Conservation (phyloP, 2,113 vertebrate genomes). For the Festucalex cinctus region DNA sequence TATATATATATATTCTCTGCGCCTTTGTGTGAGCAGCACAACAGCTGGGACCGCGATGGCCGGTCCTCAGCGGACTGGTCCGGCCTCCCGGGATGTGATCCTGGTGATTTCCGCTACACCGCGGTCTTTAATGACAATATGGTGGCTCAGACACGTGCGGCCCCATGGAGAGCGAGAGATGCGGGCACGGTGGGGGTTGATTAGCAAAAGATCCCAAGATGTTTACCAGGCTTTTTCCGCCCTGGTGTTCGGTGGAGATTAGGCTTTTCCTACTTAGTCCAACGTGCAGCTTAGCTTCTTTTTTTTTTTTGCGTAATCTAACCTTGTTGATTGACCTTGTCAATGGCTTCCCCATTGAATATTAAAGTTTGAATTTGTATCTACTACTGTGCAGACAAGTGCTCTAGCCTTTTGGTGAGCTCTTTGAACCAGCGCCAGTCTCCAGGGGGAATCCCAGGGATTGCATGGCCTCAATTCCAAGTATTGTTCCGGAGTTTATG, state of each 20-base stretch:
- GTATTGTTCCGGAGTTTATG: slow-evolving; percentile 35
- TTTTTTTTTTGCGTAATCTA: slow-evolving; percentile 1
- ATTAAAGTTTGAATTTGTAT: neutral
- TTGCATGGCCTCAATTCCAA: slow-evolving; percentile 28
- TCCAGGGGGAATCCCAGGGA: slow-evolving; percentile 31
- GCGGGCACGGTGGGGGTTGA: slow-evolving; percentile 39
- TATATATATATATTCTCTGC: slow-evolving; percentile 28
- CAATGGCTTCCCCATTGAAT: neutral
- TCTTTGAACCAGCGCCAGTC: slow-evolving; percentile 10
- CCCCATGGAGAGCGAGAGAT: slow-evolving; percentile 40
- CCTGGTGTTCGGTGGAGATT: slow-evolving; percentile 48
- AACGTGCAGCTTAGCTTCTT: slow-evolving; percentile 25
- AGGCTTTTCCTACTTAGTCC: slow-evolving; percentile 30
- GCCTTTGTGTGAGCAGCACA: slow-evolving; percentile 54
- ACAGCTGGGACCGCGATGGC: slow-evolving; percentile 40
- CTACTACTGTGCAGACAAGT: neutral
- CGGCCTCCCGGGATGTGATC: slow-evolving; percentile 63
- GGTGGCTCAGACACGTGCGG: slow-evolving; percentile 62
- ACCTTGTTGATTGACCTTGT: too few relatives aligned
- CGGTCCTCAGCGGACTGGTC: slow-evolving; percentile 46
- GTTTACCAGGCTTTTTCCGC: slow-evolving; percentile 62
- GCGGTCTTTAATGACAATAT: slow-evolving; percentile 76
- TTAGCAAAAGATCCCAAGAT: slow-evolving; percentile 60
- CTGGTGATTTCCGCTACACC: slow-evolving; percentile 59
- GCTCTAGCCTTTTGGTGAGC: neutral